Conservation (phyloP, 1,140 invertebrate genomes). For the Rhagoletis pomonella region DNA sequence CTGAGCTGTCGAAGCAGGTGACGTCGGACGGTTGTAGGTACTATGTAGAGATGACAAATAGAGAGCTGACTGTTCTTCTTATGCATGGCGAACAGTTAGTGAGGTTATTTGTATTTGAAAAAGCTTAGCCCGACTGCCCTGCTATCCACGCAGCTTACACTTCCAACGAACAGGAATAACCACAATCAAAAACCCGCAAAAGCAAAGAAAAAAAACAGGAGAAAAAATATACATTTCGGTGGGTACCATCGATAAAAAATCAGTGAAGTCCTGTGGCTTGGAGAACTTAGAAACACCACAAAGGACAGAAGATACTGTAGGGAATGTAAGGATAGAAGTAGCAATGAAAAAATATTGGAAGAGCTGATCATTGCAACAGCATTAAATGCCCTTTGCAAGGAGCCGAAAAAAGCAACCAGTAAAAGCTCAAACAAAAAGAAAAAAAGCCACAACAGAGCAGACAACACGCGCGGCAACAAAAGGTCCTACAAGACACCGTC, state of each 20-base stretch:
- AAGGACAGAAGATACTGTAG: neutral
- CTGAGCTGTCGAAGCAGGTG: neutral
- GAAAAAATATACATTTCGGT: neutral
- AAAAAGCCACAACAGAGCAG: neutral
- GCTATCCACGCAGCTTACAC: too few relatives aligned
- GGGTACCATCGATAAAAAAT: neutral
- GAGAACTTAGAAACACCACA: neutral
- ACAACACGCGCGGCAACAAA: neutral
- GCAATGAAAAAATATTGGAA: neutral
- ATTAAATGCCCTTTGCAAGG: neutral
- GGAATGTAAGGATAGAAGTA: neutral
- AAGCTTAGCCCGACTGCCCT: neutral
- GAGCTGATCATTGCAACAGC: neutral
- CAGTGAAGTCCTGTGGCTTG: neutral
- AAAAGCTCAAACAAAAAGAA: neutral
- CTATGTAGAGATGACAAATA: neutral
- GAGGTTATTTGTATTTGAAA: neutral
- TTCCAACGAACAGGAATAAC: neutral
- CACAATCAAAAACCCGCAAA: neutral
- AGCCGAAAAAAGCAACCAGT: neutral
- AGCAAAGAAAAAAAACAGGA: neutral
- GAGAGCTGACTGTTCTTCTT: neutral
- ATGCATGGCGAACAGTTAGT: neutral
- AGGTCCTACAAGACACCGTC: neutral
- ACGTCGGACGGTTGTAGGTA: neutral